Evolutionary conservation across 1,140 invertebrate genomes (phyloP).

Genomic region (Pseudomyrmex gracilis): DNA sequence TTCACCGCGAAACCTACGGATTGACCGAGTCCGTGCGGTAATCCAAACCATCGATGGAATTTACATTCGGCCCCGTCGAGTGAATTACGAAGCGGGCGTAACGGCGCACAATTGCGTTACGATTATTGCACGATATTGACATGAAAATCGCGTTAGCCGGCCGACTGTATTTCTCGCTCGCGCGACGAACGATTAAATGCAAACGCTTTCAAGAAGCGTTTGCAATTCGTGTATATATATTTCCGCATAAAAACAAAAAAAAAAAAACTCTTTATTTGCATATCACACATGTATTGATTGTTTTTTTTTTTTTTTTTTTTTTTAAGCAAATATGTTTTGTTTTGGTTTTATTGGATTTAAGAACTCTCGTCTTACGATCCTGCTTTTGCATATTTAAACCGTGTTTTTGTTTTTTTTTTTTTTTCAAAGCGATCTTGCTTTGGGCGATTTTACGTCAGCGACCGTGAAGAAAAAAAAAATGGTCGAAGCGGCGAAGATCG

Average conservation of each 20-base stretch:
- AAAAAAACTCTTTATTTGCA: no score
- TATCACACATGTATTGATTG: no score
- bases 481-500: slow-evolving; percentile 33
- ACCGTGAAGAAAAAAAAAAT: slow-evolving; percentile 37
- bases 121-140: slow-evolving; percentile 53
- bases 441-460: not conserved
- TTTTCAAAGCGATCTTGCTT: no score
- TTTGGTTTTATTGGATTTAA: no score
- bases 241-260: not conserved
- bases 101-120: slow-evolving; percentile 54
- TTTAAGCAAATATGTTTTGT: no score
- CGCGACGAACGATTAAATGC: not conserved
- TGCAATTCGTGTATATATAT: no score
- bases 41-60: slow-evolving; percentile 59
- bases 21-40: slow-evolving; percentile 56
- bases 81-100: slow-evolving; percentile 57
- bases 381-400: no score
- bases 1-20: slow-evolving; percentile 63
- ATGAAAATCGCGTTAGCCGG: slow-evolving; percentile 55
- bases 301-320: no score
- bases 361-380: no score
- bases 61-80: slow-evolving; percentile 56
- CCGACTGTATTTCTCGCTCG: slow-evolving; percentile 1
- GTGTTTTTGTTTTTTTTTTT: no score
- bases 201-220: not conserved